Conservation (phyloP, 2,113 vertebrate species). For the Heliornis fulica region DNA sequence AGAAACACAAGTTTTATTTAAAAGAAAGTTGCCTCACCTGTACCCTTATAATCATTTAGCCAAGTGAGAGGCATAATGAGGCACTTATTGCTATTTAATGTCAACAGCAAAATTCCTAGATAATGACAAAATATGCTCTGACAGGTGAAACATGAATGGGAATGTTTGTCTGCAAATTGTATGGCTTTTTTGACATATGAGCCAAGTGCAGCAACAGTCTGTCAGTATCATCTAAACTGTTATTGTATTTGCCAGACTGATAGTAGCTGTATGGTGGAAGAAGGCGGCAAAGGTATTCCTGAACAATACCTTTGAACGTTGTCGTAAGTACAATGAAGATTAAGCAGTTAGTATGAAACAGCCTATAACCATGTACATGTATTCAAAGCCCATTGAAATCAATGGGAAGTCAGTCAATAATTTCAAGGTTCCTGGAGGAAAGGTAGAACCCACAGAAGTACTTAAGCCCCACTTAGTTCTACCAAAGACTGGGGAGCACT, state of each 20-base stretch:
- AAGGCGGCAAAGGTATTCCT: neutral
- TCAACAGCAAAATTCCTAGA: neutral
- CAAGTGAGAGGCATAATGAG: neutral
- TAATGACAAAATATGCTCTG: neutral
- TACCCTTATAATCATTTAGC: neutral
- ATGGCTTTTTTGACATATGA: neutral
- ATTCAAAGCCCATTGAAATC: neutral
- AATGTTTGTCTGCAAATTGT: neutral
- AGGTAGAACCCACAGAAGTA: neutral
- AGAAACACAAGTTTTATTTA: neutral
- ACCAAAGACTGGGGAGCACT: neutral
- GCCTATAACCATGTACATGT: neutral
- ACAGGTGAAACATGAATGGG: neutral
- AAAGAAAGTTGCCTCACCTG: neutral
- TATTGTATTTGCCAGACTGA: neutral
- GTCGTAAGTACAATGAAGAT: neutral
- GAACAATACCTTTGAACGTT: neutral
- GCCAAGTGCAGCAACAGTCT: neutral
- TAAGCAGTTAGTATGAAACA: neutral
- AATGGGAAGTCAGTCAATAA: neutral
- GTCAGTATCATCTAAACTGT: neutral
- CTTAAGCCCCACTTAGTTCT: neutral
- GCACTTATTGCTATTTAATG: neutral
- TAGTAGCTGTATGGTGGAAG: neutral
- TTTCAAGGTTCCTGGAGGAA: neutral